Evolutionary conservation across 2,888 invertebrate genomes (phyloP), one percentile per base, ranked within the genome.

Genomic region (Harpalus rufipes): DNA sequence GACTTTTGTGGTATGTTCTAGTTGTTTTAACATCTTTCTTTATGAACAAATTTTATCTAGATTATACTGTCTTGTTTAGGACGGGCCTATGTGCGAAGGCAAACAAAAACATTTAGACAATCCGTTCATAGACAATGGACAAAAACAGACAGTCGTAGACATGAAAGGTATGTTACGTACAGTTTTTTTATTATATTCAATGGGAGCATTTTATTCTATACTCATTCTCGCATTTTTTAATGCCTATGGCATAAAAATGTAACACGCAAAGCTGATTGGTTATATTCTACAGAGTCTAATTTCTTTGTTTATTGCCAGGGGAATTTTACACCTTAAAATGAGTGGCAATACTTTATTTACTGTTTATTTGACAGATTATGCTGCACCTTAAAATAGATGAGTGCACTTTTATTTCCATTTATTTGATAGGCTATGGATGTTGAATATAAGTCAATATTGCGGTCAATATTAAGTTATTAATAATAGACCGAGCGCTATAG

Each of bases 41-140:
- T 32, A 51, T 51, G 12, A 51, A 51, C 44, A 51, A 12, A 51
- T 12, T 51, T 51, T 51, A 51, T 51, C 44, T 51, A 51, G 44
- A 51, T 51, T 51, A 51, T 8, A 12, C 44, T 51, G 44, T 90
- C 10, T 16, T 74, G 44, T 91, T 76, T 91, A 97, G 96, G 96
- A 96, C 90, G 94, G 95, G 91, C 96, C 96, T 89, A 94, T 94
- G 86, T 96, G 96, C 90, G 96, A 96, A 89, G 95, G 95, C 87
- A 97, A 97, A 93, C 93, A 95, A 88, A 97, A 97, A 92, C 95
- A 95, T 89, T 93, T 94, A 89, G 97, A 97, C 93, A 97, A 98
- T 94, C 97, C 97, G 89, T 98, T 97, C 92, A 96, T 97, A 90
- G 97, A 97, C 92, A 95, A 94, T 91, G 94, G 94, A 89, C 97